Evolutionary conservation across 1,140 invertebrate species (phyloP), one percentile per base, ranked within the genome.

Genomic region (Idris sp.): DNA sequence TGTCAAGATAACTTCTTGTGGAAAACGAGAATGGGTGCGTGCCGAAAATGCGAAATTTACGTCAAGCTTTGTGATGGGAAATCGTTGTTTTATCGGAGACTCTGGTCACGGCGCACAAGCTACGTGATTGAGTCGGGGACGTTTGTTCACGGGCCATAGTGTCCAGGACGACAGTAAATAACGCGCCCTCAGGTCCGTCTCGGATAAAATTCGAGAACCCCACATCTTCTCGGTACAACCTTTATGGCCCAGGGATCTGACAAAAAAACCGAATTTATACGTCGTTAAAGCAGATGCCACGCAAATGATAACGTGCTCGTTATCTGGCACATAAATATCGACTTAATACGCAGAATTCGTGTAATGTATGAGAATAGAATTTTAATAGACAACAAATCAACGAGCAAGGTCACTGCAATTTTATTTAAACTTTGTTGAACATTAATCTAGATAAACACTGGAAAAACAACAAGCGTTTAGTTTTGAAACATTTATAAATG

Each of bases 301-400:
- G 51, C 30, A 15, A 6, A 11, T 36, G 64, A 68, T 68, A 68
- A 51, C 61, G n/a, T n/a, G 26, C 28, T 51, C 53, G 74, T 76
- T 76, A 71, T 71, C 58, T 71, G 10, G 28, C 36, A 19, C 73
- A 64, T 65, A 75, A 75, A 78, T 71, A 73, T 65, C 44, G 62
- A 56, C 65, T 76, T 77, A 76, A 76, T 79, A 78, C 65, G 65
- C 69, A 41, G 69, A 71, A 76, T 67, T 67, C 49, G 59, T 73
- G 56, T 56, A 56, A 64, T 41, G 67, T 56, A 64, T 71, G 71
- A 56, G 44, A 67, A 72, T 71, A 72, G 78, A 79, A 79, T 79
- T 76, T 78, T 79, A 81, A 81, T 76, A 46, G 65, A 46, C 43
- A 46, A 4, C 36, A 13, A 69, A 51, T 62, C 46, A 69, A 46